Conservation (phyloP, 2,113 vertebrate species). For the Girardinichthys multiradiatus region DNA sequence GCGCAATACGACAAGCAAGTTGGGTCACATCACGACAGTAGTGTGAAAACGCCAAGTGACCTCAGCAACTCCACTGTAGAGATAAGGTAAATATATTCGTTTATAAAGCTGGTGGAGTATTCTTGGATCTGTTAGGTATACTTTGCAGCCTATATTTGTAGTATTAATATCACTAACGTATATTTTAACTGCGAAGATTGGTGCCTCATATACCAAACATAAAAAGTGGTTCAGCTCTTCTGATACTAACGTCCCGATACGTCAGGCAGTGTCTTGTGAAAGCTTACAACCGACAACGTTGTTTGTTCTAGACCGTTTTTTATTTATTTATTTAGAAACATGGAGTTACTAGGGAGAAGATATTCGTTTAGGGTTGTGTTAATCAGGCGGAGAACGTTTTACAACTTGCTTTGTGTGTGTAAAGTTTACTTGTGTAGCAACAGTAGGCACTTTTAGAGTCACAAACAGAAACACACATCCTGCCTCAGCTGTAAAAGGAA, state of each 20-base stretch:
- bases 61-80: conserved; percentile 9
- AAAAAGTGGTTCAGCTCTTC: not conserved
- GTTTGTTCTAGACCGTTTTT: not conserved
- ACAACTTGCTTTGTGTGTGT: not conserved
- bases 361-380: not conserved
- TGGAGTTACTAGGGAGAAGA: not conserved
- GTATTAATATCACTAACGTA: not conserved
- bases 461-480: not conserved
- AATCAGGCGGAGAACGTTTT: not conserved
- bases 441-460: not conserved
- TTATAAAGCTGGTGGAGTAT: not conserved
- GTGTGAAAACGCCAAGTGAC: conserved; percentile 17
- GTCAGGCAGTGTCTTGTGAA: too few relatives aligned
- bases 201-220: not conserved
- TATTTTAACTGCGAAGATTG: not conserved
- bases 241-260: not conserved
- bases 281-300: too few relatives aligned
- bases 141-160: not conserved
- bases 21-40: conserved; percentile 1
- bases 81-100: conserved; percentile 26
- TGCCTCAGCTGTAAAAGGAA: not conserved
- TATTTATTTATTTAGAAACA: not conserved
- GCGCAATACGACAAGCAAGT: conserved; percentile 28
- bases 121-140: not conserved
- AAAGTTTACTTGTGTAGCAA: not conserved